Evolutionary conservation across 2,797 vertebrate species (phyloP).

Genomic region (Morelia viridis): DNA sequence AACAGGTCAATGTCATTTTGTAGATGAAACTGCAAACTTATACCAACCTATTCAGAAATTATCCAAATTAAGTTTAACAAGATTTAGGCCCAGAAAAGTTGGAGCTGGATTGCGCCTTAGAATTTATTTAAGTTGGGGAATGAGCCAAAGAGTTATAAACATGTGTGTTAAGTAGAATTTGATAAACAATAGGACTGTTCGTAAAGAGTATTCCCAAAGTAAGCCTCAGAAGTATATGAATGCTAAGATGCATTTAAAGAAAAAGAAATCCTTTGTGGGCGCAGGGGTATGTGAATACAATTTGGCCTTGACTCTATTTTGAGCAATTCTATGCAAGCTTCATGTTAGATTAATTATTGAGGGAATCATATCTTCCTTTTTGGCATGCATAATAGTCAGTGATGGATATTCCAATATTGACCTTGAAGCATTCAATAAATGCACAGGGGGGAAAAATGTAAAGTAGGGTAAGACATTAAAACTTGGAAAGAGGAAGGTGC

Average conservation of each 20-base stretch:
- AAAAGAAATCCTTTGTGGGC: neutral
- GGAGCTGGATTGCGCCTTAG: neutral
- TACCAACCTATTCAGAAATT: neutral
- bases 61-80: neutral
- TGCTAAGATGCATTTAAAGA: neutral
- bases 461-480: neutral
- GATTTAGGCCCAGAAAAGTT: neutral
- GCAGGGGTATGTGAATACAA: neutral
- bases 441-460: neutral
- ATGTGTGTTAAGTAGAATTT: neutral
- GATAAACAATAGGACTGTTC: neutral
- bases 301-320: neutral
- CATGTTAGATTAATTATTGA: neutral
- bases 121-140: neutral
- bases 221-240: neutral
- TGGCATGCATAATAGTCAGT: neutral
- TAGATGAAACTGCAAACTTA: neutral
- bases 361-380: neutral
- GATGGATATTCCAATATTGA: neutral
- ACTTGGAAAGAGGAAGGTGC: neutral
- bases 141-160: neutral
- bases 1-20: neutral
- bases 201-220: neutral
- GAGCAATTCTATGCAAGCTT: neutral
- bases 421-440: slow-evolving; percentile 3